A percentile compares a stretch with the other conserved stretches of the same genome.
Conservation (phyloP, 2,888 invertebrate genomes). For the Elegia similella region DNA sequence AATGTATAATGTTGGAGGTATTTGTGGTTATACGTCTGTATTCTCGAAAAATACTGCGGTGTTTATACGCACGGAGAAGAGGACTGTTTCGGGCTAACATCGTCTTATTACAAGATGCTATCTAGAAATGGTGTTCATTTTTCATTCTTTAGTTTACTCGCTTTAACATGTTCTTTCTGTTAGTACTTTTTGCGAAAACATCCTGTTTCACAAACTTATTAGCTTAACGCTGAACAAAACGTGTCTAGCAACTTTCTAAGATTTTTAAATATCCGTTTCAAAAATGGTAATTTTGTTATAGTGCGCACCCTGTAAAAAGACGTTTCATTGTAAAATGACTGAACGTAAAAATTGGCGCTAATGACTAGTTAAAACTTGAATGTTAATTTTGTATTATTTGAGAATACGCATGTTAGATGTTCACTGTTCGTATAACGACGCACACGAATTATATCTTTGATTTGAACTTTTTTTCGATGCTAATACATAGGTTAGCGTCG, state of each 20-base stretch:
- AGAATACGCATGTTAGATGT: constrained; percentile 13
- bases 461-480: neutral
- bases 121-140: neutral
- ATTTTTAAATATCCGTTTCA: neutral
- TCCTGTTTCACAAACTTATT: too few species aligned
- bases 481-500: too few species aligned
- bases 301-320: neutral
- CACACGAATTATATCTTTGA: constrained; percentile 3
- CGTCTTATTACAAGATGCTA: neutral
- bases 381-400: constrained; percentile 6
- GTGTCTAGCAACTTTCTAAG: too few species aligned
- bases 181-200: too few species aligned
- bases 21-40: neutral
- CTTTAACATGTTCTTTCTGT: too few species aligned
- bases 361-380: neutral
- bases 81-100: neutral
- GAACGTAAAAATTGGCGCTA: neutral
- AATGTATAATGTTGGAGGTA: constrained; percentile 3
- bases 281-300: neutral
- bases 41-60: neutral
- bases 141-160: too few species aligned
- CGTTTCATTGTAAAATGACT: neutral
- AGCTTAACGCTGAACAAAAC: too few species aligned
- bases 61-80: neutral
- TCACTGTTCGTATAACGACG: constrained; percentile 9